Evolutionary conservation across 2,113 vertebrate genomes (phyloP), one percentile per base, ranked within the genome.

Genomic region (Azemiops feae): DNA sequence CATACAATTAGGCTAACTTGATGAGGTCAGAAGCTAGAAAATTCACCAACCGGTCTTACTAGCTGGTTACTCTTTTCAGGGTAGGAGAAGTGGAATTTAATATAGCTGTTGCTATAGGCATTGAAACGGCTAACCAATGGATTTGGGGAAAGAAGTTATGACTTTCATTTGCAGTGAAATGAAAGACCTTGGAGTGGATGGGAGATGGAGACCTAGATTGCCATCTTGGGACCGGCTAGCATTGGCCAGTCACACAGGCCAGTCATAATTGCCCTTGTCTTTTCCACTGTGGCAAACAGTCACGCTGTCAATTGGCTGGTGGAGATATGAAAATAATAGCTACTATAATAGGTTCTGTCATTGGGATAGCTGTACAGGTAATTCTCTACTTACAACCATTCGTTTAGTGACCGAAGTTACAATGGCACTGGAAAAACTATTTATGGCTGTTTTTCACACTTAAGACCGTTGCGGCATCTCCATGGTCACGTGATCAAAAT

Each of bases 21-120:
- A 60, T 39, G 27, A 30, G 92, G 43, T 81, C 52, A 14, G 43
- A 89, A 54, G 3, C 64, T 57, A 57, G 55, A 92, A 93, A 94
- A 96, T 90, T 92, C 93, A 86, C 89, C 94, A 90, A 86, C 95
- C 92, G 91, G 91, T 95, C 95, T 96, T 94, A 91, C 30, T 22
- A 10, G 14, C 16, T 25, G 7, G 45, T 89, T 92, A 94, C 89
- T 91, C 50, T 92, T 92, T 4, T 0, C 9, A 54, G 50, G 89
- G 69, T 11, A 60, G 94, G 91, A 88, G 0, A 0, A 95, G n/a
- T 89, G 69, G n/a, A 64, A 95, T 92, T 96, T 94, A 94, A 91
- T 45, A 87, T 39, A 85, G 8, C 55, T 90, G 58, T 93, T 87
- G 27, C 93, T 96, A 94, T 95, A 89, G 92, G 89, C 92, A 93